These are phyloP conservation scores for Lordiphosa stackelbergi DNA, from an alignment of 1,140 invertebrate species.

Conservation along the genomic window DNA sequence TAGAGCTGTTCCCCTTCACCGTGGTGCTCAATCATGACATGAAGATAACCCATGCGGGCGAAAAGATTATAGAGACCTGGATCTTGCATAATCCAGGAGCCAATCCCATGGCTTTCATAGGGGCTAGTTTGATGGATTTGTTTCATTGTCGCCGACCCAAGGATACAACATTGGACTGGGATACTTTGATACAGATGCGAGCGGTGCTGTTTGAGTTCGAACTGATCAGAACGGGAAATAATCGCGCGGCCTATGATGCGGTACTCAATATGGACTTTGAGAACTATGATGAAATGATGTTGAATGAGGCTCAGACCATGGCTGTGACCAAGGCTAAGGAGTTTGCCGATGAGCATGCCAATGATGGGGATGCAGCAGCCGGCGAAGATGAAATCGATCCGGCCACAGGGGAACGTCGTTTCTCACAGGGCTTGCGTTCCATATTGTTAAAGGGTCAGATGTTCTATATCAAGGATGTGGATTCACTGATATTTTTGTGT, in stretches of 20 bases:
- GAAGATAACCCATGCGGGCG: conserved; percentile 79
- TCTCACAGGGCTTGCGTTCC: conserved; percentile 84
- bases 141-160: conserved; percentile 85
- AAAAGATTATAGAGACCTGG: conserved; percentile 86
- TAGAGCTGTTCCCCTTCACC: conserved; percentile 86
- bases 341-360: conserved; percentile 36
- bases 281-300: conserved; percentile 64
- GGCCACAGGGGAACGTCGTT: conserved; percentile 79
- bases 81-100: conserved; percentile 80
- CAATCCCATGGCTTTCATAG: conserved; percentile 79
- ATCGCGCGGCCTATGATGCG: conserved; percentile 59
- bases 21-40: conserved; percentile 69
- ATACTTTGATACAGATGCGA: conserved; percentile 83
- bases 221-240: conserved; percentile 79
- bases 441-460: conserved; percentile 91
- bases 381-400: conserved; percentile 38
- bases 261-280: conserved; percentile 66
- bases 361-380: conserved; percentile 27
- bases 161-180: conserved; percentile 86
- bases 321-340: conserved; percentile 47
- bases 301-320: conserved; percentile 59
- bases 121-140: conserved; percentile 82
- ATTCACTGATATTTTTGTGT: conserved; percentile 89
- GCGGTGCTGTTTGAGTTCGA: conserved; percentile 88
- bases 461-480: conserved; percentile 87